These are phyloP conservation scores for Ooceraea biroi DNA, from an alignment of 1,140 invertebrate species.

Conservation along the genomic window DNA sequence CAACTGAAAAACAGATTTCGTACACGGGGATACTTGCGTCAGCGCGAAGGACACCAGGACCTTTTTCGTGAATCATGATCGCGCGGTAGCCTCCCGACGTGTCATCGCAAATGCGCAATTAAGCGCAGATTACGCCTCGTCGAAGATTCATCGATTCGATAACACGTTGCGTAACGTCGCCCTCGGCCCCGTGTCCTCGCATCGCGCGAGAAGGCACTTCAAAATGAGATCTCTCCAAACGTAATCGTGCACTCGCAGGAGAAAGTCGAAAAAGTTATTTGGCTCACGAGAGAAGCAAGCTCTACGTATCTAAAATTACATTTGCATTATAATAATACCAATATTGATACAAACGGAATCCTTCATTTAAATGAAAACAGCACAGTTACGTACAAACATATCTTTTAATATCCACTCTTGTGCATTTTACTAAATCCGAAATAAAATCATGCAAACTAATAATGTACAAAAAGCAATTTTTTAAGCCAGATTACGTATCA, in stretches of 20 bases:
- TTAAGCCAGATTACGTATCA: too few species aligned
- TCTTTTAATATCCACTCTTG: background rate
- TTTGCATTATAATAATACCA: background rate
- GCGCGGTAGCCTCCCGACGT: slow-evolving; percentile 28
- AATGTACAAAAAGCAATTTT: too few species aligned
- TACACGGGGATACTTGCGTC: background rate
- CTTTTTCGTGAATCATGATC: slow-evolving; percentile 21
- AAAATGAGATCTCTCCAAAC: slow-evolving; percentile 49
- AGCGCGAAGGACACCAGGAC: background rate
- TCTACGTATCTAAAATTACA: background rate
- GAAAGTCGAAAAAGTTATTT: slow-evolving; percentile 48
- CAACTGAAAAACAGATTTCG: slow-evolving; percentile 33
- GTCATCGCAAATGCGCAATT: slow-evolving; percentile 46
- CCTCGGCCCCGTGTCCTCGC: slow-evolving; percentile 48
- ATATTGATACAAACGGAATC: background rate
- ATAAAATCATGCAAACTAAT: too few species aligned
- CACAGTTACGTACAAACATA: background rate
- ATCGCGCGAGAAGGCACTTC: slow-evolving; percentile 24
- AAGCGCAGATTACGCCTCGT: slow-evolving; percentile 34
- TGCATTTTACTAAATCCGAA: background rate
- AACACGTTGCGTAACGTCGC: slow-evolving; percentile 67
- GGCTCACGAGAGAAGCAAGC: background rate
- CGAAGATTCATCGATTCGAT: slow-evolving; percentile 66
- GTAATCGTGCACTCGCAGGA: slow-evolving; percentile 15
- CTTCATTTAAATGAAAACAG: background rate